Base-by-base conservation (phyloP, 2,888 invertebrate species). In the Apamea monoglypha region DNA sequence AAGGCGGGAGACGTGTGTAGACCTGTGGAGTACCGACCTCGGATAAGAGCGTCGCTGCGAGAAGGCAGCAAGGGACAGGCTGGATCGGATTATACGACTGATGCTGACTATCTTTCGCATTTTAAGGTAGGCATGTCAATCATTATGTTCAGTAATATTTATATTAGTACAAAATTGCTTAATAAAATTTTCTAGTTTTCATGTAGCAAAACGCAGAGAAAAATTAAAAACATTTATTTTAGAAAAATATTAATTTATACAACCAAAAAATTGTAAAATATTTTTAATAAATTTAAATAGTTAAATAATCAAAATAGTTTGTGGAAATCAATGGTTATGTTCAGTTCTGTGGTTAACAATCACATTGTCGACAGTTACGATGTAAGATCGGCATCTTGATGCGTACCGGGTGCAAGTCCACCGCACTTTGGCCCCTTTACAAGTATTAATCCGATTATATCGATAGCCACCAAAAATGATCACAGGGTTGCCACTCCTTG, bases 401-500 rank as follows among this genome's bases (percentile, higher is more conserved):
- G 69, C 16, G 47, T 40, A 74, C 8, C 76, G 73, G 2, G 78
- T 82, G 61, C 91, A 91, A 12, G 76, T 84, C 90, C 91, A 91
- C 0, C 85, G 78, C 0, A 88, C 82, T 77, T 89, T 88, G 4
- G 78, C 18, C 4, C 91, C 91, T 25, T 47, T 83, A 53, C 44
- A 66, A 25, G 44, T 36, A 44, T 53, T 29, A n/a, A 77, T 7
- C 10, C 83, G 66, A 69, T 80, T 79, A 36, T 86, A 85, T 14
- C 83, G 56, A 50, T 86, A 75, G 10, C 7, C 36, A 40, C 82
- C 82, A 50, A 25, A 18, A 14, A 64, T 36, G 8, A 81, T 81
- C 3, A 79, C 82, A 44, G 63, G 32, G 18, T 81, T 81, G 18
- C 79, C 79, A 56, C 25, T 18, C n/a, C n/a, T 59, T 53, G 79